These are phyloP conservation scores for Drosophila navojoa DNA, from an alignment of 1,140 invertebrate species.

Conservation along the genomic window DNA sequence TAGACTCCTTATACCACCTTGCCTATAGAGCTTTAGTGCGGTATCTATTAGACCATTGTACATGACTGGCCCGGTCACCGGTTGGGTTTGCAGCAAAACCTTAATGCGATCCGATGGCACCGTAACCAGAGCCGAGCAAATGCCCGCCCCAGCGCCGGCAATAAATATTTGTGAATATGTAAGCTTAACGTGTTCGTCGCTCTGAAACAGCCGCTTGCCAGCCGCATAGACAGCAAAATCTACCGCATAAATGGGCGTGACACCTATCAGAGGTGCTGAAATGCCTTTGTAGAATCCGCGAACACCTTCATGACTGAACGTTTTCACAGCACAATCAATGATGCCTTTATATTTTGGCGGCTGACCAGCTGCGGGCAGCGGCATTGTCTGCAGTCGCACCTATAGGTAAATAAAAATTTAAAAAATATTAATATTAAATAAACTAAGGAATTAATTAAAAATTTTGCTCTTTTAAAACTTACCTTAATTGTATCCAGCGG, in stretches of 20 bases:
- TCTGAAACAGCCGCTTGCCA: slow-evolving; percentile 93
- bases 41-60: slow-evolving; percentile 97
- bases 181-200: slow-evolving; percentile 88
- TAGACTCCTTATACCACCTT: slow-evolving; percentile 97
- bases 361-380: slow-evolving; percentile 89
- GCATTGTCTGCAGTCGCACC: slow-evolving; percentile 98
- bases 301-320: slow-evolving; percentile 93
- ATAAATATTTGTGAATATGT: slow-evolving; percentile 91
- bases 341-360: slow-evolving; percentile 93
- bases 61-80: slow-evolving; percentile 88
- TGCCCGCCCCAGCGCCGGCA: slow-evolving; percentile 96
- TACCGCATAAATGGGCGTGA: slow-evolving; percentile 95
- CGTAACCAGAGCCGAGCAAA: slow-evolving; percentile 97
- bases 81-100: slow-evolving; percentile 96
- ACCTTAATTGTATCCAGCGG: slow-evolving; percentile 97
- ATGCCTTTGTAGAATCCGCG: slow-evolving; percentile 93
- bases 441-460: too few relatives aligned
- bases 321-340: slow-evolving; percentile 96
- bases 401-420: slow-evolving; percentile 51
- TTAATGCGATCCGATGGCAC: slow-evolving; percentile 99
- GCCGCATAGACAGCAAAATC: slow-evolving; percentile 98
- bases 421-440: too few relatives aligned
- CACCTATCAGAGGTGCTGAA: slow-evolving; percentile 88
- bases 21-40: slow-evolving; percentile 94
- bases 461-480: background rate